Evolutionary conservation across 2,888 invertebrate species (phyloP).

Genomic region (Lithophane socia): DNA sequence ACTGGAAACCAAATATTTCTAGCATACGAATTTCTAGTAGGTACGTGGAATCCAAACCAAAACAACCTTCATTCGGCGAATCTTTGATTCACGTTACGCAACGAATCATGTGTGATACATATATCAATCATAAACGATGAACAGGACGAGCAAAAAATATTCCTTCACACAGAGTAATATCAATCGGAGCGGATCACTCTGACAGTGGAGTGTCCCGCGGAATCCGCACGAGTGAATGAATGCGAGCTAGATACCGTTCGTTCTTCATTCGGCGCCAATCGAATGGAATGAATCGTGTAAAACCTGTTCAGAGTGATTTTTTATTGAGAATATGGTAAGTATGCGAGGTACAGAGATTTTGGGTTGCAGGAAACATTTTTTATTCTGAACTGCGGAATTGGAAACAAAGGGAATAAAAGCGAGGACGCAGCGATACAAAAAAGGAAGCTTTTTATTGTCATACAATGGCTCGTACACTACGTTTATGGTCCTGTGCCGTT

Average conservation of each 20-base stretch:
- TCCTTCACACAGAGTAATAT: conserved; percentile 68
- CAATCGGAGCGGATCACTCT: conserved; percentile 71
- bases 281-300: conserved; percentile 73
- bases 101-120: conserved; percentile 61
- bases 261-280: conserved; percentile 71
- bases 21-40: conserved; percentile 2
- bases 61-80: conserved; percentile 32
- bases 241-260: conserved; percentile 65
- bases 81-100: conserved; percentile 49
- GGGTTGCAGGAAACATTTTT: conserved; percentile 49
- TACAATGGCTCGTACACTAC: conserved; percentile 43
- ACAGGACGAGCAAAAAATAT: conserved; percentile 62
- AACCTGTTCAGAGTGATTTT: conserved; percentile 70
- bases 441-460: conserved; percentile 55
- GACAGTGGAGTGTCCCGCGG: conserved; percentile 63
- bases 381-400: conserved; percentile 47
- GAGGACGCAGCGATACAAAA: conserved; percentile 47
- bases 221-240: conserved; percentile 64
- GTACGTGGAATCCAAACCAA: conserved; percentile 21
- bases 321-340: conserved; percentile 67
- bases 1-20: neutral
- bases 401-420: conserved; percentile 57
- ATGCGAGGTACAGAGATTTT: conserved; percentile 53
- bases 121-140: conserved; percentile 67
- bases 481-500: conserved; percentile 22